A percentile compares a stretch with the other conserved stretches of the same genome.
phyloP scores from a whole-genome alignment of 1,140 invertebrate species.

The Orchesella cincta region DNA sequence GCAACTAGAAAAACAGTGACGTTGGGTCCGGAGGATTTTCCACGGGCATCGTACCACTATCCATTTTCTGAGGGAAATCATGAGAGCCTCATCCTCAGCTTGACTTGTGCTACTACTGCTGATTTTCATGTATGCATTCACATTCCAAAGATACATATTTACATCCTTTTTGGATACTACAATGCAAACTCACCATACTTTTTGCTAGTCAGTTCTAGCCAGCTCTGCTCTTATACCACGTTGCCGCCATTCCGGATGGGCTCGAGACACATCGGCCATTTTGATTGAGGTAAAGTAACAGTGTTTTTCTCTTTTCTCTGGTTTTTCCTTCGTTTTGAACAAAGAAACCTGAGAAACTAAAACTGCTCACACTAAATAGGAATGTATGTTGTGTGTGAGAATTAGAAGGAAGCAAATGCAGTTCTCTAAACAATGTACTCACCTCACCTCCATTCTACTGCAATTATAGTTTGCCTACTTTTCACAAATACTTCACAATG shows the following conservation, averaged over 20 bases:
- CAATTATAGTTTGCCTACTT: too few species aligned
- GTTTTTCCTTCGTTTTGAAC: background rate
- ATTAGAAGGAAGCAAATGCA: background rate
- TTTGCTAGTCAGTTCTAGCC: background rate
- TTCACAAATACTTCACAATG: too few species aligned
- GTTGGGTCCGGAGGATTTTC: background rate
- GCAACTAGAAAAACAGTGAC: background rate
- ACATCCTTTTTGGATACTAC: background rate
- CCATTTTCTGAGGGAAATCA: background rate
- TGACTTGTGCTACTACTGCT: too few species aligned
- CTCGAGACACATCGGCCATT: background rate
- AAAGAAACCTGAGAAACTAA: slow-evolving; percentile 7
- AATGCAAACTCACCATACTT: background rate
- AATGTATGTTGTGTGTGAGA: too few species aligned
- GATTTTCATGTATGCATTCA: too few species aligned
- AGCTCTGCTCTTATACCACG: background rate
- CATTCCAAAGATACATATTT: background rate
- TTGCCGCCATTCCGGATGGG: background rate
- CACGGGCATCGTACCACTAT: background rate
- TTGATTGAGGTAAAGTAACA: background rate
- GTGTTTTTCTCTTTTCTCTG: background rate
- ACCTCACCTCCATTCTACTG: too few species aligned
- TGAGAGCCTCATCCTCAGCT: too few species aligned
- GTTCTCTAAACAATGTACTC: background rate
- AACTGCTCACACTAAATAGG: too few species aligned